Conservation (phyloP, 2,113 vertebrate species). For the mouse (Mus musculus) region GRCm39 chr9:47264501-47265000, state of each 20-base stretch:
- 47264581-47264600: constrained; percentile 17
- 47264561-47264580: constrained; percentile 47
- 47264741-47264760: neutral
- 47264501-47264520: constrained; percentile 85
- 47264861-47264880: neutral
- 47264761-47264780: neutral
- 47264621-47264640: neutral
- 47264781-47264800: neutral
- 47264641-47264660: no score
- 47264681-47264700: neutral
- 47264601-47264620: constrained; percentile 29
- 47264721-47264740: neutral
- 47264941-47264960: neutral
- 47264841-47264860: neutral
- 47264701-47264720: neutral
- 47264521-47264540: constrained; percentile 79
- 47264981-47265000: neutral
- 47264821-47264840: neutral
- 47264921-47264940: neutral
- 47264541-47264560: constrained; percentile 76
- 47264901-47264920: constrained; percentile 34
- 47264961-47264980: neutral
- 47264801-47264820: neutral
- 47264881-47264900: neutral
- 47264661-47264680: neutral